phyloP scores from a whole-genome alignment of 2,888 invertebrate species.

The Philereme transversata region DNA sequence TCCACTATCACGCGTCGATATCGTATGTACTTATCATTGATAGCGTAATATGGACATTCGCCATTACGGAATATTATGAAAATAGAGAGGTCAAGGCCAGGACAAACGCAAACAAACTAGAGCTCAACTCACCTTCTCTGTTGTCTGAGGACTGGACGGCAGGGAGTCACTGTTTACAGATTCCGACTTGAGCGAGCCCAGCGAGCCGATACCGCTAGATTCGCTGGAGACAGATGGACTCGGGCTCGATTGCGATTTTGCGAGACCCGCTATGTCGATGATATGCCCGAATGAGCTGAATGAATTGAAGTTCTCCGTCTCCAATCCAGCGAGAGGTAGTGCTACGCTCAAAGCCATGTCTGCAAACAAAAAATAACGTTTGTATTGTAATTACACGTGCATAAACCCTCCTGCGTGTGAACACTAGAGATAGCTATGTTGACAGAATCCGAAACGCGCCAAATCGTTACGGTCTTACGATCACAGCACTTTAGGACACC shows the following conservation, averaged over 20 bases:
- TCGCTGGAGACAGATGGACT: conserved; percentile 85
- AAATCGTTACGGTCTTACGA: conserved; percentile 59
- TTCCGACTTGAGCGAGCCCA: conserved; percentile 81
- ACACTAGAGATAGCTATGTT: conserved; percentile 67
- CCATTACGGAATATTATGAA: conserved; percentile 84
- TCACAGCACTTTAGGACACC: conserved; percentile 49
- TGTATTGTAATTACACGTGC: conserved; percentile 77
- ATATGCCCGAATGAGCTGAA: conserved; percentile 77
- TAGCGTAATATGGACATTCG: conserved; percentile 74
- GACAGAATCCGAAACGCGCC: conserved; percentile 79
- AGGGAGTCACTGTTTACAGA: conserved; percentile 77
- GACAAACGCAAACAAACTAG: conserved; percentile 78
- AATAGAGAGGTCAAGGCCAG: conserved; percentile 84
- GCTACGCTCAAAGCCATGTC: conserved; percentile 86
- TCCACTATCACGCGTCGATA: conserved; percentile 67
- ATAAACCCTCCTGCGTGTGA: conserved; percentile 66
- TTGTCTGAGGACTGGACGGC: conserved; percentile 81
- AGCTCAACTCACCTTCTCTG: conserved; percentile 75
- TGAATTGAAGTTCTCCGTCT: conserved; percentile 80
- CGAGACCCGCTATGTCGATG: conserved; percentile 79
- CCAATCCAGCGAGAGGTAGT: conserved; percentile 83
- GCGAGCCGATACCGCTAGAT: conserved; percentile 85
- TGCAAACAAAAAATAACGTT: conserved; percentile 67
- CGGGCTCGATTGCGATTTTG: conserved; percentile 79
- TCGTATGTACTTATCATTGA: conserved; percentile 64